These are phyloP conservation scores for Phalangium opilio DNA, from an alignment of 2,888 invertebrate genomes.

Conservation along the genomic window DNA sequence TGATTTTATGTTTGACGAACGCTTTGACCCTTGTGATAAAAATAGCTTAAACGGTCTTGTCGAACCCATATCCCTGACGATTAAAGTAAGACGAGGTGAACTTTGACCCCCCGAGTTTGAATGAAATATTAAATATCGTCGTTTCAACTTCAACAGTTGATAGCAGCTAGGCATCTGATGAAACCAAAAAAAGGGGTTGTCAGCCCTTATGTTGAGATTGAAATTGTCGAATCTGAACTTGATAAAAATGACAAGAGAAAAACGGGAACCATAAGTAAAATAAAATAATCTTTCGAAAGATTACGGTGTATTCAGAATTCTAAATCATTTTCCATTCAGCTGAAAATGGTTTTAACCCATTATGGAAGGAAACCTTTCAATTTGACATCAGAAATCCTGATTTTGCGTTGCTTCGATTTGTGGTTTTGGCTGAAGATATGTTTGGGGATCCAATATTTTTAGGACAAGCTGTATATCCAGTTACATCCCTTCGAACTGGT, in stretches of 20 bases:
- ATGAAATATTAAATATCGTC: not conserved
- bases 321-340: slow-evolving; percentile 35
- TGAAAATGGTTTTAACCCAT: slow-evolving; percentile 86
- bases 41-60: slow-evolving; percentile 40
- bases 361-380: slow-evolving; percentile 76
- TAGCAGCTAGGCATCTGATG: slow-evolving; percentile 76
- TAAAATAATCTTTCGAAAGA: no score
- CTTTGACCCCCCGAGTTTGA: no score
- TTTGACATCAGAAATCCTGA: slow-evolving; percentile 67
- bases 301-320: no score
- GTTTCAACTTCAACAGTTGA: slow-evolving; percentile 38
- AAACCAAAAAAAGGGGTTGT: slow-evolving; percentile 57
- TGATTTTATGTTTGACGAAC: slow-evolving; percentile 62
- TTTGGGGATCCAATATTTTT: slow-evolving; percentile 94
- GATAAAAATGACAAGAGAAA: slow-evolving; percentile 69
- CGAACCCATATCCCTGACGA: slow-evolving; percentile 46
- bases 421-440: slow-evolving; percentile 88
- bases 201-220: slow-evolving; percentile 82
- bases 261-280: slow-evolving; percentile 67
- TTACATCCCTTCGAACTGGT: slow-evolving; percentile 35
- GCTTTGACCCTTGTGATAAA: slow-evolving; percentile 54
- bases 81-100: slow-evolving; percentile 40
- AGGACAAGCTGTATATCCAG: slow-evolving; percentile 85
- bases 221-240: slow-evolving; percentile 71
- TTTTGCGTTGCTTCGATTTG: slow-evolving; percentile 63